These are phyloP conservation scores for Leptogaster cylindrica DNA, from an alignment of 2,888 invertebrate genomes.

Conservation along the genomic window DNA sequence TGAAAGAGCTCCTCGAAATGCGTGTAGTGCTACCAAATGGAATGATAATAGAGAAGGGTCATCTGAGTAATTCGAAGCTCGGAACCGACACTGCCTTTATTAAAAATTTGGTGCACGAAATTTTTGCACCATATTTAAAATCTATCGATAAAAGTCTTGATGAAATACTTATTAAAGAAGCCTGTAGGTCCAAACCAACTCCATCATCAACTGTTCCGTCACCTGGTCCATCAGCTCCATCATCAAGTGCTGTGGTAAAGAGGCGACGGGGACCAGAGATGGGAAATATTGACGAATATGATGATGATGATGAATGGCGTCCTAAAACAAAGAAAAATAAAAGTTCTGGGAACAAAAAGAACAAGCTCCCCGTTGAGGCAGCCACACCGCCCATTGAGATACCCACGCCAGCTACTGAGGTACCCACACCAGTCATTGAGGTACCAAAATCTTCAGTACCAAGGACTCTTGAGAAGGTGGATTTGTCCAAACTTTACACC, in stretches of 20 bases:
- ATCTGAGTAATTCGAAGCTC: neutral
- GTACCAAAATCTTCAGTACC: too few species aligned
- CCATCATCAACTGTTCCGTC: neutral
- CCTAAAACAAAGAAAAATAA: neutral
- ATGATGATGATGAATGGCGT: constrained; percentile 10
- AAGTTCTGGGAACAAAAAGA: constrained; percentile 26
- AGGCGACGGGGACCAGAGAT: neutral
- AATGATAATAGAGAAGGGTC: neutral
- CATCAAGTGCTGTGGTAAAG: neutral
- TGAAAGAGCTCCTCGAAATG: constrained; percentile 7
- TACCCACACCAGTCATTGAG: too few species aligned
- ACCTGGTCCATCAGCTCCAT: too few species aligned
- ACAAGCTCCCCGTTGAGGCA: constrained; percentile 18
- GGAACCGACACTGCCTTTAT: neutral
- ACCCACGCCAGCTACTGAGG: constrained; percentile 44
- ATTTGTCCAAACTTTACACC: constrained; percentile 52
- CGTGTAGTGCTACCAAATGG: constrained; percentile 11
- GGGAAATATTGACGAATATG: constrained; percentile 41
- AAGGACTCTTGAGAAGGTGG: constrained; percentile 46
- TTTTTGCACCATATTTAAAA: constrained; percentile 1
- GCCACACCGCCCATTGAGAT: constrained; percentile 39
- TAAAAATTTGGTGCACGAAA: neutral
- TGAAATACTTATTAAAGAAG: too few species aligned
- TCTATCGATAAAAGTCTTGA: neutral
- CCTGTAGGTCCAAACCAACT: neutral